Evolutionary conservation across 1,140 invertebrate species (phyloP).

Genomic region (Temnothorax nylanderi): DNA sequence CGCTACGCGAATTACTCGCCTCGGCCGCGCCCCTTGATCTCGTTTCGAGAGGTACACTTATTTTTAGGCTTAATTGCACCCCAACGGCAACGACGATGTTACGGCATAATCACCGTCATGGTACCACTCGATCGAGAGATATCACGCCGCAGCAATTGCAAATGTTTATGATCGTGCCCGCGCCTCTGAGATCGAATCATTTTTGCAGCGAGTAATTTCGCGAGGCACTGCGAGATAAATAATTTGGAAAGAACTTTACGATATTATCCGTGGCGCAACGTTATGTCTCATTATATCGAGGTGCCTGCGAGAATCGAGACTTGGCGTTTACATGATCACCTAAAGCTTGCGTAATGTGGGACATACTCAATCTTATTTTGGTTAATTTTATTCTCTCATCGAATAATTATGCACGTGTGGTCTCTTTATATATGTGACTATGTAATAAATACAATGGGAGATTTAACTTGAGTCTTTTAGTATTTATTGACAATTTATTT

Average conservation of each 20-base stretch:
- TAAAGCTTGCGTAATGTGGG: constrained; percentile 21
- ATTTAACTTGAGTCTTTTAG: background rate
- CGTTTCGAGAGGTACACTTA: constrained; percentile 65
- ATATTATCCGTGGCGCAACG: constrained; percentile 31
- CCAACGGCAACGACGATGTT: constrained; percentile 64
- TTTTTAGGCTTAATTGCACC: constrained; percentile 76
- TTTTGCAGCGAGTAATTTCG: constrained; percentile 36
- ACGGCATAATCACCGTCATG: constrained; percentile 70
- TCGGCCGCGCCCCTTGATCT: constrained; percentile 60
- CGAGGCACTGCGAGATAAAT: constrained; percentile 34
- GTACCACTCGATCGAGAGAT: constrained; percentile 56
- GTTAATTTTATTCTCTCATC: background rate
- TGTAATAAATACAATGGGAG: background rate
- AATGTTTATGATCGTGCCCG: constrained; percentile 41
- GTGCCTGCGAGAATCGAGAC: constrained; percentile 1
- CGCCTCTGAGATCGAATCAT: constrained; percentile 24
- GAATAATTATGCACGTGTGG: background rate
- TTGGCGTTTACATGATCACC: background rate
- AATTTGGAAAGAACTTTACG: constrained; percentile 37
- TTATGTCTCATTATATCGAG: constrained; percentile 12
- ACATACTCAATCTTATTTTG: constrained; percentile 23
- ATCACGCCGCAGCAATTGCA: constrained; percentile 43
- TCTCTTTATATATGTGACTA: too few species aligned
- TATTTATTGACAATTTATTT: constrained; percentile 19
- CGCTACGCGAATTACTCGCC: constrained; percentile 63